These are phyloP conservation scores for Eupithecia exiguata DNA, from an alignment of 2,888 invertebrate species.

Conservation along the genomic window DNA sequence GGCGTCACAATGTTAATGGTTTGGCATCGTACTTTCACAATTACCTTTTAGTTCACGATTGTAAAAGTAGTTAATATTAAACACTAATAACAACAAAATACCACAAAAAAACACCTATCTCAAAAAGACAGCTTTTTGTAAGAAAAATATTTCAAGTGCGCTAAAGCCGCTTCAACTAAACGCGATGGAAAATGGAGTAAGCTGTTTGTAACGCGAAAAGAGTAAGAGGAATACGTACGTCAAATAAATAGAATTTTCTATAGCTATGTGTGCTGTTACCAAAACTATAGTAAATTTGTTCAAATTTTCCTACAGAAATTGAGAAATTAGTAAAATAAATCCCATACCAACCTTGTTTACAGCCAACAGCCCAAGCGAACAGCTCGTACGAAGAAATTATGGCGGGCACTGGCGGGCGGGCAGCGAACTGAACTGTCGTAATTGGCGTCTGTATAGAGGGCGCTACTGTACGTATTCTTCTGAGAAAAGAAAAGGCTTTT, in stretches of 20 bases:
- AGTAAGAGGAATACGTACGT: not conserved
- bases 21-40: conserved; percentile 14
- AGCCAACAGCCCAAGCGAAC: conserved; percentile 67
- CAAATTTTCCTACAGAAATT: conserved; percentile 42
- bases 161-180: conserved; percentile 24
- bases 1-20: conserved; percentile 31
- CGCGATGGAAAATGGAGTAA: conserved; percentile 31
- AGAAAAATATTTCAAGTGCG: conserved; percentile 13
- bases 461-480: conserved; percentile 53
- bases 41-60: not conserved
- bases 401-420: conserved; percentile 61
- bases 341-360: conserved; percentile 79
- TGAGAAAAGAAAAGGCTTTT: conserved; percentile 2
- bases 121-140: not conserved
- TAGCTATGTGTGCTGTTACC: not conserved
- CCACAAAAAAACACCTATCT: not conserved
- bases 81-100: not conserved
- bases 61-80: not conserved
- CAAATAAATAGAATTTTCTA: not conserved
- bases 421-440: conserved; percentile 58
- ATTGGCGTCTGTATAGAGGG: conserved; percentile 81
- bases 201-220: conserved; percentile 19
- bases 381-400: conserved; percentile 65
- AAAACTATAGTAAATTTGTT: no score
- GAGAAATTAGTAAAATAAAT: conserved; percentile 22